Percentiles rank a stretch among this genome's conserved stretches.
Evolutionary conservation across 2,888 invertebrate species (phyloP).

Genomic region (Vandiemenella viatica): DNA sequence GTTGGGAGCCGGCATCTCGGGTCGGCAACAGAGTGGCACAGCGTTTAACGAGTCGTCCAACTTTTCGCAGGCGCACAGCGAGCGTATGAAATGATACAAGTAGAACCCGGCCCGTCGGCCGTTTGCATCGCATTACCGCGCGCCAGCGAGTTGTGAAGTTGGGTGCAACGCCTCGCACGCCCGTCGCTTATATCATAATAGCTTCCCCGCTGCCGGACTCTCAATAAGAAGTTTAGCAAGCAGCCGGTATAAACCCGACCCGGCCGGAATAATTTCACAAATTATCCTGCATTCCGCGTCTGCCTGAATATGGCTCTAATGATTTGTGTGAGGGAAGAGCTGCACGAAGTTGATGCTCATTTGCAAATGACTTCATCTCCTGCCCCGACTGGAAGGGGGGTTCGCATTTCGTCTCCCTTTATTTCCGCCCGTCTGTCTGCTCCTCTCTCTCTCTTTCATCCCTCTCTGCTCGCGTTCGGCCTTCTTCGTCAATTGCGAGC

Average conservation of each 20-base stretch:
- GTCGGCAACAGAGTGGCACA: too few species aligned
- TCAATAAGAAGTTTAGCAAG: background rate
- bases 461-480: slow-evolving; percentile 6
- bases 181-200: too few species aligned
- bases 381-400: too few species aligned
- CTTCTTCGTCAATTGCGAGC: slow-evolving; percentile 17
- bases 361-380: slow-evolving; percentile 17
- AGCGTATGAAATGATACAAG: background rate
- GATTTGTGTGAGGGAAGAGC: slow-evolving; percentile 7
- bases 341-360: slow-evolving; percentile 11
- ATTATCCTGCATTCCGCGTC: slow-evolving; percentile 25
- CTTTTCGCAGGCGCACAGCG: background rate
- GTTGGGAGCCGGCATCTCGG: too few species aligned
- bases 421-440: slow-evolving; percentile 7
- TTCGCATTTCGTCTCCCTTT: too few species aligned
- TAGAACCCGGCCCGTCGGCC: background rate
- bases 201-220: background rate
- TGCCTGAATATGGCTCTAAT: slow-evolving; percentile 29
- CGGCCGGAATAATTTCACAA: slow-evolving; percentile 28
- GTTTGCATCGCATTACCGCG: background rate
- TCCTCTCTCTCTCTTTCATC: background rate
- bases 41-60: too few species aligned
- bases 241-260: slow-evolving; percentile 4
- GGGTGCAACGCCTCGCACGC: background rate
- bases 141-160: background rate